Base-by-base conservation (phyloP, 2,797 vertebrate species). In the Centropyge bicolor region DNA sequence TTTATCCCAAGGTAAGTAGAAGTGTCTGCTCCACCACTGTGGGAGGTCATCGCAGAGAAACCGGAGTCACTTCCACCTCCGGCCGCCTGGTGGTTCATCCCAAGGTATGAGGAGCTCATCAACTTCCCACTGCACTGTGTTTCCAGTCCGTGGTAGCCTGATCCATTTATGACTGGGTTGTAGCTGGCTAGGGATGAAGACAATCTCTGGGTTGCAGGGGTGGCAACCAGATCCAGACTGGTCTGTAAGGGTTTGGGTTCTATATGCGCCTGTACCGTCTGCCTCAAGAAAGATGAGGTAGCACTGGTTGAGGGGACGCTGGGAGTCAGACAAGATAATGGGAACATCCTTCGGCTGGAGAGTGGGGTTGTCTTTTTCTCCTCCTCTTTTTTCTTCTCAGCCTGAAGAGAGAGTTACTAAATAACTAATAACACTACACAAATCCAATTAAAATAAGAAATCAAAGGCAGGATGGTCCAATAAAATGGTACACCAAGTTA, bases 331-430 rank as follows among this genome's bases (percentile, higher is more conserved):
- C 95, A 96, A 66, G 95, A 96, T 68, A 95, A 86, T n/a, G 95
- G 95, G 83, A 96, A 95, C 95, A 96, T 96, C 91, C 94, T 89
- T 90, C 96, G 68, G 89, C 95, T 92, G 83, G 92, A 89, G 40
- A 96, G 94, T 1, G 96, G 95, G 0, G 94, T 94, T 2, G 94
- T 91, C 78, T 89, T 96, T 85, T 93, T 96, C 81, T 94, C 94
- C 68, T 97, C 97, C 72, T 97, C 97, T 82, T 96, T 96, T 62
- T 96, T 94, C 79, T 93, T 94, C 84, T 96, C 95, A 68, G 93
- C 94, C 95, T 95, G 68, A 57, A 84, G 60, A 88, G 27, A 86
- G 24, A 89, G 52, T 77, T 82, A 66, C 66, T 60, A 65, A 48
- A 85, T 80, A 74, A 86, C 49, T 84, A 35, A 74, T 11, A 73